phyloP scores from a whole-genome alignment of 1,140 invertebrate species.

The Ditylenchus dipsaci region DNA sequence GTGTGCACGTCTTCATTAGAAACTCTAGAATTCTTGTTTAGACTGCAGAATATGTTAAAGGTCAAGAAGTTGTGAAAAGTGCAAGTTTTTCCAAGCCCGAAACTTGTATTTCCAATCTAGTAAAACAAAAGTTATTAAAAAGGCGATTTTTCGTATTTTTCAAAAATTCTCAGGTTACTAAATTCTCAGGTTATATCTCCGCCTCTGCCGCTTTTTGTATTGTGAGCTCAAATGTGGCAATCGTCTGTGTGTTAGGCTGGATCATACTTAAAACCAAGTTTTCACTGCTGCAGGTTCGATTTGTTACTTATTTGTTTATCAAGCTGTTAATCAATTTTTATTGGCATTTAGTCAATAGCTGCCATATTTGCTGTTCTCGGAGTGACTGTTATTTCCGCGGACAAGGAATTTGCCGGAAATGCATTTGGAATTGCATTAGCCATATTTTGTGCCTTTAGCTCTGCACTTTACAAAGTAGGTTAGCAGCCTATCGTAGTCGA shows the following conservation, averaged over 20 bases:
- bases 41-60: no score
- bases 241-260: slow-evolving; percentile 51
- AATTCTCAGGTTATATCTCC: not conserved
- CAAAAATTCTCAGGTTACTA: not conserved
- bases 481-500: no score
- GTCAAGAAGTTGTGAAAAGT: no score
- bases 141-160: no score
- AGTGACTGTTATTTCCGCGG: slow-evolving; percentile 51
- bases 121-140: no score
- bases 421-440: slow-evolving; percentile 41
- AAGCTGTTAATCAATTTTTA: slow-evolving; percentile 6
- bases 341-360: slow-evolving; percentile 33
- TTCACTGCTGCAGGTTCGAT: slow-evolving; percentile 1
- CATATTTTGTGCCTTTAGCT: slow-evolving; percentile 44
- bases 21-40: no score
- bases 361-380: slow-evolving; percentile 47
- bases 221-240: slow-evolving; percentile 49
- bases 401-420: slow-evolving; percentile 41
- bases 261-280: slow-evolving; percentile 21
- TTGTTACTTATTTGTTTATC: not conserved
- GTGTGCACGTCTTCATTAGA: no score
- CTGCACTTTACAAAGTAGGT: slow-evolving; percentile 52
- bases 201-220: slow-evolving; percentile 40
- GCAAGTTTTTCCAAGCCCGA: no score
- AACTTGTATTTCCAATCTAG: no score